These are phyloP conservation scores for Montipora cactus DNA, from an alignment of 64 coral and sea anemone genomes.

Conservation along the genomic window DNA sequence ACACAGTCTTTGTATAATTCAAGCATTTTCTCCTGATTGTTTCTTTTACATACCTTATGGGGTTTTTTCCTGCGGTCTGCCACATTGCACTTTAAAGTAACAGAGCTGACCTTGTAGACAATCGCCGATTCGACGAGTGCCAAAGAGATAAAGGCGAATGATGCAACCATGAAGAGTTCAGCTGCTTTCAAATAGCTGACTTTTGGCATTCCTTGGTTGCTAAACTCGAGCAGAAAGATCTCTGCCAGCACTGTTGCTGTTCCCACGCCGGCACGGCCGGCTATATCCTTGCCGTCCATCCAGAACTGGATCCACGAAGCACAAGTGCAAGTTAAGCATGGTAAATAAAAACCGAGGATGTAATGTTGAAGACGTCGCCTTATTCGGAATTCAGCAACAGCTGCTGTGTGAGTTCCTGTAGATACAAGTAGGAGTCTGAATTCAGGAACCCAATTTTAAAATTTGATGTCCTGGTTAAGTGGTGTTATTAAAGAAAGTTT, in stretches of 20 bases:
- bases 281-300: constrained; percentile 46
- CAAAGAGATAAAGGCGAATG: constrained; percentile 45
- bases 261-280: constrained; percentile 44
- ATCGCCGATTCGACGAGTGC: constrained; percentile 54
- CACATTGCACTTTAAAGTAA: background rate
- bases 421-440: background rate
- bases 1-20: no score
- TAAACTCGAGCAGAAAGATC: constrained; percentile 47
- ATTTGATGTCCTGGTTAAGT: no score
- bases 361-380: no score
- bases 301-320: background rate
- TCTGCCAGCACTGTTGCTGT: constrained; percentile 51
- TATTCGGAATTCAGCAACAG: no score
- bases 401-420: no score
- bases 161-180: constrained; percentile 61
- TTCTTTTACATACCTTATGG: no score
- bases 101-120: constrained; percentile 29
- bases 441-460: background rate
- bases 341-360: no score
- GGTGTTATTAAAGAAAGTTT: no score
- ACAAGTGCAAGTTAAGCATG: no score
- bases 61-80: background rate
- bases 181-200: constrained; percentile 68
- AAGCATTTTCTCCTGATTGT: no score
- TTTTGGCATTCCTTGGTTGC: constrained; percentile 48